Evolutionary conservation across 2,113 vertebrate genomes (phyloP).

Genomic region (Panurus biarmicus): DNA sequence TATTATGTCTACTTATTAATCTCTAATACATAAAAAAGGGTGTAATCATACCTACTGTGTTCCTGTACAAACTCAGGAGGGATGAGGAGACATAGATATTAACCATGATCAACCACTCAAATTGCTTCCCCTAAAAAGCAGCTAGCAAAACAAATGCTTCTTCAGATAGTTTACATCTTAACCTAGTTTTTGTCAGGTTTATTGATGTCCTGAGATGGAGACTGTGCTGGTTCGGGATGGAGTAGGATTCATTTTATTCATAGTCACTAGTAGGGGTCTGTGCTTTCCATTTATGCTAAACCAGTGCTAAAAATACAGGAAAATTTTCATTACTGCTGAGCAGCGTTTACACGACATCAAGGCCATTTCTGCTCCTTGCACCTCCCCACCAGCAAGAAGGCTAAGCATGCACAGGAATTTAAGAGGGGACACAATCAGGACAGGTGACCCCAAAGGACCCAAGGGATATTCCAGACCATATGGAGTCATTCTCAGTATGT

Average conservation of each 20-base stretch:
- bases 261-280: neutral
- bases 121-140: neutral
- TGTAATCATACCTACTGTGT: neutral
- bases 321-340: neutral
- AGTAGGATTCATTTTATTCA: neutral
- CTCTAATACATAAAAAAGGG: neutral
- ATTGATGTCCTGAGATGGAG: neutral
- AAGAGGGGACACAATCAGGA: too few species aligned
- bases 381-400: neutral
- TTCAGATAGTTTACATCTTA: neutral
- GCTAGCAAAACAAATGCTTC: neutral
- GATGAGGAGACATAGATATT: neutral
- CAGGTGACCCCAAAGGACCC: too few species aligned
- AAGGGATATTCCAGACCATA: neutral
- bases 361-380: neutral
- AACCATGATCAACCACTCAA: neutral
- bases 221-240: neutral
- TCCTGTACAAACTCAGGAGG: neutral
- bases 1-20: neutral
- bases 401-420: neutral
- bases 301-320: neutral
- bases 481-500: too few species aligned
- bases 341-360: rapidly evolving
- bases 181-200: neutral
- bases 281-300: neutral